Percentiles rank a stretch among this genome's conserved stretches.
These are phyloP conservation scores for Hippocampus comes DNA, from an alignment of 2,113 vertebrate genomes.

Conservation along the genomic window DNA sequence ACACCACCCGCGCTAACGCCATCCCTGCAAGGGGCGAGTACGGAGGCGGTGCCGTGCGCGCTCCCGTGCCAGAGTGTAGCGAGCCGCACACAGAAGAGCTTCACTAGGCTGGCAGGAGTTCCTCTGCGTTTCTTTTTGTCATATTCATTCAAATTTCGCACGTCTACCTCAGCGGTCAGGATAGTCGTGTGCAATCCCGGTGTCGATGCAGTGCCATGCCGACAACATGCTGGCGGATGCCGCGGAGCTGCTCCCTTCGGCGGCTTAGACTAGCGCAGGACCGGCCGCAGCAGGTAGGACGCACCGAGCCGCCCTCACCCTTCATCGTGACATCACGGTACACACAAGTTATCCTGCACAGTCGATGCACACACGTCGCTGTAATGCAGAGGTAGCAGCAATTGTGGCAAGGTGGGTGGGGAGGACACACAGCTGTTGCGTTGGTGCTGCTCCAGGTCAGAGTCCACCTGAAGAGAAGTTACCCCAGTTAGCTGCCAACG, in stretches of 20 bases:
- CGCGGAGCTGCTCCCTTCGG: background rate
- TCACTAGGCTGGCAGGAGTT: background rate
- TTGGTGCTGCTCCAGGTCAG: background rate
- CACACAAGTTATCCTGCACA: background rate
- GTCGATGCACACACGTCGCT: background rate
- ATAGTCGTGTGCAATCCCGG: background rate
- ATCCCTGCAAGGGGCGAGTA: background rate
- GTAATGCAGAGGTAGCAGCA: background rate
- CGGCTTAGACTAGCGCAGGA: background rate
- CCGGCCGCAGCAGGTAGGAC: constrained; percentile 4
- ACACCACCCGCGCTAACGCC: background rate
- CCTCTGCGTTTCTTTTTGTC: background rate
- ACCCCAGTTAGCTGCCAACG: too few relatives aligned
- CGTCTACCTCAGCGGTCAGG: background rate
- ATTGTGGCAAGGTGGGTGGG: background rate
- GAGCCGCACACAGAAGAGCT: background rate
- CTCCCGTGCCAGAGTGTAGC: background rate
- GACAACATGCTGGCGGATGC: background rate
- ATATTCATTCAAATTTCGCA: background rate
- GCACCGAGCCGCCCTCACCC: background rate
- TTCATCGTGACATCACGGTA: background rate
- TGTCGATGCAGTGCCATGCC: constrained; percentile 6
- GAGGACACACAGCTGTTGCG: constrained; percentile 1
- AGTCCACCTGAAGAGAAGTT: background rate
- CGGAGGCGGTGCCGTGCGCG: constrained; percentile 1